A percentile compares a stretch with the other conserved stretches of the same genome.
These are phyloP conservation scores for Pyrgus malvae DNA, from an alignment of 2,888 invertebrate species.

Conservation along the genomic window DNA sequence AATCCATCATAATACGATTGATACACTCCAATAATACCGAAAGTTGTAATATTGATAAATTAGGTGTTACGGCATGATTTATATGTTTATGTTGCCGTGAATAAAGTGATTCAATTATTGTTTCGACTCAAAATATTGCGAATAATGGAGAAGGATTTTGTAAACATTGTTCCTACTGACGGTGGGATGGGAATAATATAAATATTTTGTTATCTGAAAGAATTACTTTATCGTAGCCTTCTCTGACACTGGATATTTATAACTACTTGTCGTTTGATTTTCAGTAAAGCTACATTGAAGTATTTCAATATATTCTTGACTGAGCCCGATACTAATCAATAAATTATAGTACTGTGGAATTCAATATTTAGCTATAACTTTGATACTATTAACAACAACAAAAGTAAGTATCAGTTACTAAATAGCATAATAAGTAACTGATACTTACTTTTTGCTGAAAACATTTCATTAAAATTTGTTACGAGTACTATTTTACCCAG, in stretches of 20 bases:
- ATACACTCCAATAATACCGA: slow-evolving; percentile 23
- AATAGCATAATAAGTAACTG: too few relatives aligned
- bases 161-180: background rate
- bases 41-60: slow-evolving; percentile 28
- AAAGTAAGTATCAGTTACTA: too few relatives aligned
- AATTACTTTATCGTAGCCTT: background rate
- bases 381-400: too few relatives aligned
- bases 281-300: background rate
- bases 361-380: too few relatives aligned
- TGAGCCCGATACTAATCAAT: too few relatives aligned
- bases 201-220: background rate
- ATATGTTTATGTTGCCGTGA: slow-evolving; percentile 20
- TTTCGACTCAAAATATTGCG: slow-evolving; percentile 11
- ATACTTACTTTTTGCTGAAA: too few relatives aligned
- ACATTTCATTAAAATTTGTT: too few relatives aligned
- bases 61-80: slow-evolving; percentile 19
- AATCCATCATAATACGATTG: slow-evolving; percentile 26
- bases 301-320: too few relatives aligned
- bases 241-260: background rate
- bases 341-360: too few relatives aligned
- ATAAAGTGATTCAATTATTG: slow-evolving; percentile 21
- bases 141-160: slow-evolving; percentile 14
- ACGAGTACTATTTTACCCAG: too few relatives aligned
- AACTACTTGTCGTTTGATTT: background rate
- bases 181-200: background rate